Evolutionary conservation across 2,888 invertebrate genomes (phyloP).

Genomic region (Apodemia hepburni): DNA sequence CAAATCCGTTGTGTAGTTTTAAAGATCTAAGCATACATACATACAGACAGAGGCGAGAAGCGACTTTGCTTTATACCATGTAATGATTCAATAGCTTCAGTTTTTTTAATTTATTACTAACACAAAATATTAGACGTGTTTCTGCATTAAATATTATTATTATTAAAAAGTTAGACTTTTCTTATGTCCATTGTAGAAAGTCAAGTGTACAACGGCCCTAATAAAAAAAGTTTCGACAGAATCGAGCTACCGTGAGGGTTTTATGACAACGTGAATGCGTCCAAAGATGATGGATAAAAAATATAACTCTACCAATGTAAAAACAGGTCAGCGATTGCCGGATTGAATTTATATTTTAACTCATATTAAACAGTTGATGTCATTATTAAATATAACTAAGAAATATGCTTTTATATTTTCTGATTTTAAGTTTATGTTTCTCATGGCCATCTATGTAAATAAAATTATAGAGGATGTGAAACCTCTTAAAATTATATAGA

Average conservation of each 20-base stretch:
- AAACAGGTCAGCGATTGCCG: conserved; percentile 8
- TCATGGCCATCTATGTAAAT: too few species aligned
- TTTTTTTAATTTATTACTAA: too few species aligned
- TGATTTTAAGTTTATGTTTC: not conserved
- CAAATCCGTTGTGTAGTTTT: too few species aligned
- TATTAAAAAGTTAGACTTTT: not conserved
- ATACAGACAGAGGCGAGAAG: too few species aligned
- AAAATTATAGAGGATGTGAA: too few species aligned
- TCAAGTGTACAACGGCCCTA: conserved; percentile 34
- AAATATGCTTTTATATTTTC: not conserved
- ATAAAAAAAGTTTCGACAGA: conserved; percentile 40
- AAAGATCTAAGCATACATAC: too few species aligned
- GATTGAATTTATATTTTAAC: not conserved
- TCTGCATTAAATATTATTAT: too few species aligned
- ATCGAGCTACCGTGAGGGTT: conserved; percentile 48
- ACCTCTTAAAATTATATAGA: too few species aligned
- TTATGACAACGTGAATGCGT: conserved; percentile 41
- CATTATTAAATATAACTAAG: conserved; percentile 4
- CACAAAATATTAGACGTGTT: too few species aligned
- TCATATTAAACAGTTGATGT: not conserved
- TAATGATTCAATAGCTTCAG: too few species aligned
- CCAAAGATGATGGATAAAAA: conserved; percentile 23
- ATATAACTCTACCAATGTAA: conserved; percentile 20
- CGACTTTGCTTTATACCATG: too few species aligned
- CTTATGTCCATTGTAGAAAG: not conserved